Base-by-base conservation (phyloP, 2,797 vertebrate genomes). In the Pangasius macronema region DNA sequence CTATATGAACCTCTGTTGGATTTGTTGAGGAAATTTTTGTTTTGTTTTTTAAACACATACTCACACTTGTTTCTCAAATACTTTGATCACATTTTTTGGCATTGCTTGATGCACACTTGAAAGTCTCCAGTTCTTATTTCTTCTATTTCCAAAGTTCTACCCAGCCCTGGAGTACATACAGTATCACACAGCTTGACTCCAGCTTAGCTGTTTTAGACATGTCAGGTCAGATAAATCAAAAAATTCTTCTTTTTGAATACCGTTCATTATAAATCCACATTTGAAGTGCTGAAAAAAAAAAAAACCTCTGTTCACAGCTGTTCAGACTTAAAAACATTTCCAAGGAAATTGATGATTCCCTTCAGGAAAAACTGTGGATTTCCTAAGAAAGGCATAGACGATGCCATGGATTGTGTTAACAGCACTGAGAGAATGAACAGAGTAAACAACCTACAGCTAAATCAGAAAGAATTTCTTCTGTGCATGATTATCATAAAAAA, bases 21-120 rank as follows among this genome's bases (percentile, higher is more conserved):
- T 51, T 51, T 2, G 2, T 51, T 27, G 27, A 73, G 67, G 67
- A 46, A 76, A 76, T 1, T 65, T n/a, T 33, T 33, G 3, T 72
- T 39, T 42, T 20, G 3, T 42, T 42, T 24, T 42, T 27, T 11
- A 73, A 24, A 46, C 22, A 70, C 3, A 36, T 20, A 11, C 10
- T 73, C 70, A 46, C 70, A 75, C 42, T 75, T 75, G 67, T 72
- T 49, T 53, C 27, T 53, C 27, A 30, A n/a, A n/a, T 76, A 51
- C 24, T 76, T 51, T 51, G 73, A 76, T 18, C 73, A n/a, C 49
- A 53, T 76, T 51, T 46, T 22, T 53, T 76, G 49, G 73, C 46
- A 51, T 6, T n/a, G 46, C 73, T 51, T 14, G 11, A 18, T 18
- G 27, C 73, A 77, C 49, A 53, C 49, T 30, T n/a, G 46, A 75